Base-by-base conservation (phyloP, 2,888 invertebrate genomes). In the Phengaris alcon region DNA sequence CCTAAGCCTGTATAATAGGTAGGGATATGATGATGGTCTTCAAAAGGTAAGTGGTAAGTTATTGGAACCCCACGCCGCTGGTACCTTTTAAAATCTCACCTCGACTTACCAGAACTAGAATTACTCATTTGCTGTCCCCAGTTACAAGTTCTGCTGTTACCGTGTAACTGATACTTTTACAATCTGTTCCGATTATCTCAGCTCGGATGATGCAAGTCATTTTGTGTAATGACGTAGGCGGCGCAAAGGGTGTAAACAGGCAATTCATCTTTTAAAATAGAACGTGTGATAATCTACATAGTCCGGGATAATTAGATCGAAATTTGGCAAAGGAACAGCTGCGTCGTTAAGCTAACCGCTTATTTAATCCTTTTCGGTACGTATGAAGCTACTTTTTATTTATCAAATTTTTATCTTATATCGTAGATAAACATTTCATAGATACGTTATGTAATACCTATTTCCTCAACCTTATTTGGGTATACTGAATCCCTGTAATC, bases 191-290 rank as follows among this genome's bases (percentile, higher is more conserved):
- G 15, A 22, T 48, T 46, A 69, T 70, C 52, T 76, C 48, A 35
- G 76, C 76, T 5, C 64, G 64, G 78, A 81, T 79, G 81, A 76
- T 79, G 81, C 82, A 80, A 82, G 82, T 82, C 82, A 82, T 81
- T 79, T 78, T 78, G 79, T 76, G 77, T 82, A 81, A 82, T 80
- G 79, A 80, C 77, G 77, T 77, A 76, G 69, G 59, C 74, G 76
- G 70, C 77, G 55, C 52, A 70, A 74, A 64, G 64, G 74, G 52
- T 74, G 68, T 48, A 55, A 22, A 69, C 72, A 59, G 78, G 78
- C 79, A 78, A 79, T 79, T 79, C 79, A 79, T 79, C 79, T 79
- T 79, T 78, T 78, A 79, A 79, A 79, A 78, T 78, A 77, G 77
- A 77, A 78, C 68, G 77, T 76, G 76, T 77, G 79, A 79, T 77